Conservation (phyloP, 2,113 vertebrate species). For the Thinocorus orbignyianus region DNA sequence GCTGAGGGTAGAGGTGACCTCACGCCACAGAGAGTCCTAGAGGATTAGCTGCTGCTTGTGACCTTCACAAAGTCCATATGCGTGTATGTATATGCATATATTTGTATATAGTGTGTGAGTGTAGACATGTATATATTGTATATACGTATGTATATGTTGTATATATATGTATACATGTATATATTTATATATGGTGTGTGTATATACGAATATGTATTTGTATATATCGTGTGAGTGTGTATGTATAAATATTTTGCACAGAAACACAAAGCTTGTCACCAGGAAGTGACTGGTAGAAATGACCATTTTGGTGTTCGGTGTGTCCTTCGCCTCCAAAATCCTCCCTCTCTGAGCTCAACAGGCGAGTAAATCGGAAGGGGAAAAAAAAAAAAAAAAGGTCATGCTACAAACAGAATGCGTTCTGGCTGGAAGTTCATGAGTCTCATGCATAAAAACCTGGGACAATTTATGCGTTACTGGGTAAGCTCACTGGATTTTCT, state of each 20-base stretch:
- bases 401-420: not conserved
- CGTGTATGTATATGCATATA: rapidly evolving
- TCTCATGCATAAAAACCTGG: not conserved
- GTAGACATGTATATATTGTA: too few species aligned
- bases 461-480: not conserved
- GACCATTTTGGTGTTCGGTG: not conserved
- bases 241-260: not conserved
- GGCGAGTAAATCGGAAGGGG: not conserved
- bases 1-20: not conserved
- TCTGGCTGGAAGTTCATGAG: not conserved
- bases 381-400: not conserved
- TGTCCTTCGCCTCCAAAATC: not conserved
- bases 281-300: not conserved
- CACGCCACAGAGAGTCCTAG: not conserved
- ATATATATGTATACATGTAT: too few species aligned
- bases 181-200: too few species aligned
- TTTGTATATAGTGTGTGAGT: not conserved
- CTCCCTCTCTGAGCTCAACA: not conserved
- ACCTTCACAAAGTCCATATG: not conserved
- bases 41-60: not conserved
- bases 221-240: not conserved
- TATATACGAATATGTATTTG: not conserved
- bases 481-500: not conserved
- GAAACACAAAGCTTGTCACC: not conserved
- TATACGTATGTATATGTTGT: too few species aligned